Conservation (phyloP, 2,888 invertebrate species). For the Athalia circularis region DNA sequence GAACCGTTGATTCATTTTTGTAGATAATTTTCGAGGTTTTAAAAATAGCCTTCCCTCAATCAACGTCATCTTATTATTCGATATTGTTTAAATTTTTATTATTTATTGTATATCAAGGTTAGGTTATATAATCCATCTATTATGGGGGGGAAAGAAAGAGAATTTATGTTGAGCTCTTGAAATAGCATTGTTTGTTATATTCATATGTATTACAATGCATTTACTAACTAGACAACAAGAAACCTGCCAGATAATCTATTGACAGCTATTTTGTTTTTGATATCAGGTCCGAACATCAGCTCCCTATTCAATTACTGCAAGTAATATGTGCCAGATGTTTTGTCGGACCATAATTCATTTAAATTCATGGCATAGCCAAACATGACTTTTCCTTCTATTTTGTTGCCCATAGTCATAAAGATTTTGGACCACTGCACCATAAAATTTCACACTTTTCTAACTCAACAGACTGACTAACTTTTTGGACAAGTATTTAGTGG, state of each 20-base stretch:
- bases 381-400: background rate
- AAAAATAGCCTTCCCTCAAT: background rate
- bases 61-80: background rate
- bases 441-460: constrained; percentile 29
- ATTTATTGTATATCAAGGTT: constrained; percentile 18
- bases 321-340: no score
- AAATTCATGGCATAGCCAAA: no score
- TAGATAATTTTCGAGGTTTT: background rate
- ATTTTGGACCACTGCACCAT: constrained; percentile 10
- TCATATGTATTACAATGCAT: no score
- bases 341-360: no score
- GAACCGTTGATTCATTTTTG: no score
- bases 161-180: background rate
- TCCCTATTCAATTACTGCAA: no score
- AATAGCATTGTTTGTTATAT: no score
- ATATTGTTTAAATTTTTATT: background rate
- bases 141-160: background rate
- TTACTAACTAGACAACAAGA: no score
- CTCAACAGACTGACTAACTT: constrained; percentile 32
- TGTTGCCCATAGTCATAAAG: no score
- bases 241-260: no score
- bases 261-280: no score
- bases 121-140: background rate
- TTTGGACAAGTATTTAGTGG: constrained; percentile 38
- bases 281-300: no score